These are phyloP conservation scores for Notothenia rossii DNA, from an alignment of 2,113 vertebrate species.

Conservation along the genomic window DNA sequence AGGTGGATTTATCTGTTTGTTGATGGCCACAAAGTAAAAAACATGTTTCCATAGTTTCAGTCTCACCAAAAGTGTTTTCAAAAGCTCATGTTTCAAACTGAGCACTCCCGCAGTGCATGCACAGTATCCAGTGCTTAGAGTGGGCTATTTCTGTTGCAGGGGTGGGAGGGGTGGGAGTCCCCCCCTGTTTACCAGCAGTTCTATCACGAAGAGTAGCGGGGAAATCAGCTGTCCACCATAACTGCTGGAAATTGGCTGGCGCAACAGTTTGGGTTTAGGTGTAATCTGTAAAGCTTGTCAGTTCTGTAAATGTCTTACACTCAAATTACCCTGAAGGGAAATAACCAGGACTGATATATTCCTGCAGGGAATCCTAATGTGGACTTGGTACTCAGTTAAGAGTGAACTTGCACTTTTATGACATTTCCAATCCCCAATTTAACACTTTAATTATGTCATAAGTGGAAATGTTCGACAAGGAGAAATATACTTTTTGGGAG, in stretches of 20 bases:
- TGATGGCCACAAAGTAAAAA: conserved; percentile 19
- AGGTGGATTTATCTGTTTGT: not conserved
- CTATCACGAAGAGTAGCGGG: not conserved
- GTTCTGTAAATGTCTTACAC: conserved; percentile 18
- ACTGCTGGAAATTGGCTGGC: conserved; percentile 42
- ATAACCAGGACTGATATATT: conserved; percentile 1
- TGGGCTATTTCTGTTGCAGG: conserved; percentile 55
- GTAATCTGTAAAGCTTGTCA: conserved; percentile 53
- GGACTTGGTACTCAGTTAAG: not conserved
- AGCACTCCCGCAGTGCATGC: conserved; percentile 4
- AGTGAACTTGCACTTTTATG: conserved; percentile 9
- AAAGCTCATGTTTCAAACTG: conserved; percentile 57
- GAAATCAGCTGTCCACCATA: conserved; percentile 26
- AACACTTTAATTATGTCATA: not conserved
- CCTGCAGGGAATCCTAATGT: conserved; percentile 3
- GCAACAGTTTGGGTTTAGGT: conserved; percentile 53
- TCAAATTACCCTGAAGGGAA: conserved; percentile 29
- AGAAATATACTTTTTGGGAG: not conserved
- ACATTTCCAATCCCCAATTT: conserved; percentile 8
- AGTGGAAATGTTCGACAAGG: not conserved
- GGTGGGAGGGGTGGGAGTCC: conserved; percentile 32
- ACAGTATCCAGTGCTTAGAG: conserved; percentile 2
- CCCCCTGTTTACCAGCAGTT: conserved; percentile 58
- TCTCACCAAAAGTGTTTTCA: conserved; percentile 55
- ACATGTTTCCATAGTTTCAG: conserved; percentile 50